phyloP scores from a whole-genome alignment of 2,113 vertebrate genomes.

The Podocnemis expansa region DNA sequence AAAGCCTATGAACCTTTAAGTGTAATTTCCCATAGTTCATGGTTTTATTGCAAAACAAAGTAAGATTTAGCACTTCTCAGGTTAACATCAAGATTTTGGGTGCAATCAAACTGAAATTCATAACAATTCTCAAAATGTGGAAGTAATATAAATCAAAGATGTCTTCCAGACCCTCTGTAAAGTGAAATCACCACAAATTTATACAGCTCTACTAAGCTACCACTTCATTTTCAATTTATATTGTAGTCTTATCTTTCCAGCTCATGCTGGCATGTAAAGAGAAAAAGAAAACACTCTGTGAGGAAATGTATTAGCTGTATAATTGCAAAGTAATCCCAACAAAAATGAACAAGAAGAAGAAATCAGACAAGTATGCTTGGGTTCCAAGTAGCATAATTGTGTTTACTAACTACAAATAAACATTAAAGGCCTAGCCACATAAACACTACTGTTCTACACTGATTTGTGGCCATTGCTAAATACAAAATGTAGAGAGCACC shows the following conservation, averaged over 20 bases:
- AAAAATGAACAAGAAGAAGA: background rate
- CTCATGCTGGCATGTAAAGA: background rate
- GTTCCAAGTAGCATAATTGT: background rate
- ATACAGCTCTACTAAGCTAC: background rate
- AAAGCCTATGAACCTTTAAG: background rate
- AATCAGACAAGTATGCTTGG: background rate
- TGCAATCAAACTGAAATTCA: background rate
- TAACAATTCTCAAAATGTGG: background rate
- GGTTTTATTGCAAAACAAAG: background rate
- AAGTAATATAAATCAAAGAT: background rate
- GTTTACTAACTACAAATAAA: background rate
- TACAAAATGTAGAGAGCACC: rapidly evolving
- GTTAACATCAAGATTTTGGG: background rate
- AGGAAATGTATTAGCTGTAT: background rate
- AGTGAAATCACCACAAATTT: background rate
- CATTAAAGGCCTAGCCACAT: background rate
- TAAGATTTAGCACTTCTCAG: background rate
- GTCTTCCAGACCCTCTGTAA: background rate
- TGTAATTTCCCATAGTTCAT: background rate
- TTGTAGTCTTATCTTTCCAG: background rate
- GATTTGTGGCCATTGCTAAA: background rate
- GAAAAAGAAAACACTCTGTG: too few species aligned
- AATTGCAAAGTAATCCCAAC: background rate
- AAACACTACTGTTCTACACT: background rate
- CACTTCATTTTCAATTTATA: background rate